Evolutionary conservation across 1,140 invertebrate genomes (phyloP), one percentile per base, ranked within the genome.

Genomic region (Drosophila lini): DNA sequence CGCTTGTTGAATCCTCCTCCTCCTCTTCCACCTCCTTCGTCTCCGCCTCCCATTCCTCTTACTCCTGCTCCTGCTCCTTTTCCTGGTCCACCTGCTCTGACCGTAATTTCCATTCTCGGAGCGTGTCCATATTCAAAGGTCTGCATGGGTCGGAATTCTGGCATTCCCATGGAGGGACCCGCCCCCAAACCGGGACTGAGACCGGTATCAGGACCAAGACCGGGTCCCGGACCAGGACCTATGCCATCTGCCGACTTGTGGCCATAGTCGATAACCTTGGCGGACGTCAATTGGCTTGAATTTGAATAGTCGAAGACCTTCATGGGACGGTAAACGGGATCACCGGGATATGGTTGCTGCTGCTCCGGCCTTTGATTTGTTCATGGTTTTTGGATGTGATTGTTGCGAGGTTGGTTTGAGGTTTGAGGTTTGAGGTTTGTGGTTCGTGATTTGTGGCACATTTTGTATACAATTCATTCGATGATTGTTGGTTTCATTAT

Each of bases 221-320:
- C 50, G 4, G 45, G 10, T 5, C 32, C 22, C 1, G 32, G 19
- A 11, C 32, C 19, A 9, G 45, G 11, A 2, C 45, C 58, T 3
- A 5, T 9, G 9, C 36, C 32, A 57, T 67, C 68, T 16, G 48
- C 58, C 6, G 82, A 92, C 76, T 94, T 94, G 79, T 96, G 96
- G 19, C 94, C 94, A 92, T 97, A 96, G 92, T 97, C 95, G 47
- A 96, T 94, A 28, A 96, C 94, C 69, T 95, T 94, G n/a, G 94
- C 93, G 48, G 94, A 93, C 53, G 93, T 83, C 58, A 93, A 80
- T 56, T 94, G 92, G 25, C 50, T 77, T 3, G 52, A 1, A 38
- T 86, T 92, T 45, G 88, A 80, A 78, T 92, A 92, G 64, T 92
- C 91, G 62, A 91, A 91, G 44, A 92, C 90, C 84, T 92, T 77